A percentile compares a stretch with the other conserved stretches of the same genome.
Evolutionary conservation across 1,140 invertebrate genomes (phyloP).

Genomic region (Drosophila pruinosa): DNA sequence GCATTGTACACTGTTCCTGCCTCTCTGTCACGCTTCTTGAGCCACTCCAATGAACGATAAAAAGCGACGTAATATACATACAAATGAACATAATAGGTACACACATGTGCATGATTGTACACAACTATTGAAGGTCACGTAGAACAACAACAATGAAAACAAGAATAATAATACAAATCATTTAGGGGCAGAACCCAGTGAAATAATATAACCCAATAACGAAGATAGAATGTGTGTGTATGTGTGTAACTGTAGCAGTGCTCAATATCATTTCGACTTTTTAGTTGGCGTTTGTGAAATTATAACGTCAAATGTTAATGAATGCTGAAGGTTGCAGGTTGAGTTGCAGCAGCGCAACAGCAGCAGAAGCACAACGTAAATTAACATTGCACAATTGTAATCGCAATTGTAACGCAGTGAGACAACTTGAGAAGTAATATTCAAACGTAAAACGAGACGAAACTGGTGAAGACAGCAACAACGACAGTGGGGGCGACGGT

Average conservation of each 20-base stretch:
- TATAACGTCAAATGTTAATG: slow-evolving; percentile 80
- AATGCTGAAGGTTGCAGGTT: slow-evolving; percentile 79
- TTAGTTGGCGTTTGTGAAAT: slow-evolving; percentile 71
- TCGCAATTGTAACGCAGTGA: slow-evolving; percentile 30
- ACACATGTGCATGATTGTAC: slow-evolving; percentile 33
- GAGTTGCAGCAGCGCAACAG: slow-evolving; percentile 36
- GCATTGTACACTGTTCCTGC: neutral
- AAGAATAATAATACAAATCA: slow-evolving; percentile 45
- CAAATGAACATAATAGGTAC: slow-evolving; percentile 43
- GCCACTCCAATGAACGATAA: slow-evolving; percentile 69
- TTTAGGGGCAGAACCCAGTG: slow-evolving; percentile 15
- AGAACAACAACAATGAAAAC: slow-evolving; percentile 51
- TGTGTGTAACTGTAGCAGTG: slow-evolving; percentile 31
- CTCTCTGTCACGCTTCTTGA: slow-evolving; percentile 4
- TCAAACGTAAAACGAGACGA: slow-evolving; percentile 35
- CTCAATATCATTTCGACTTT: slow-evolving; percentile 56
- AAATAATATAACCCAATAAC: slow-evolving; percentile 22
- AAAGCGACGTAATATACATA: slow-evolving; percentile 66
- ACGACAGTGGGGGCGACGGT: neutral
- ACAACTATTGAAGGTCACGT: slow-evolving; percentile 76
- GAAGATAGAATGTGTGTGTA: neutral
- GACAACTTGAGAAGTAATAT: slow-evolving; percentile 53
- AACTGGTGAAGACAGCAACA: slow-evolving; percentile 20
- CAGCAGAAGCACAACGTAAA: slow-evolving; percentile 47
- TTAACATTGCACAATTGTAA: slow-evolving; percentile 63